Conservation (phyloP, 1,140 invertebrate genomes). For the Aplysia californica region DNA sequence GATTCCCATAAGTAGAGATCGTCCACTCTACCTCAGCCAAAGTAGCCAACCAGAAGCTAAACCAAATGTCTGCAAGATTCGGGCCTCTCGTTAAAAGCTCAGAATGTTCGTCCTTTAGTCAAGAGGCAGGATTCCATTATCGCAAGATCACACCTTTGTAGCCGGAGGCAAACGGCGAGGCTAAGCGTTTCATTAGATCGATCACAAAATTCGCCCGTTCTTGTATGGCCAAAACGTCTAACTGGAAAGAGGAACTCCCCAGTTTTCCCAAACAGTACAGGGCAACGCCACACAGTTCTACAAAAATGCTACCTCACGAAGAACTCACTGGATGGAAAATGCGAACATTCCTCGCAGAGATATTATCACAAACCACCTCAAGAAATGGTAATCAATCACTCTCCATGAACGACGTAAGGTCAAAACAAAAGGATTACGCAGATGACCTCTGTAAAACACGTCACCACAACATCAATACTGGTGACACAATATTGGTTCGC, state of each 20-base stretch:
- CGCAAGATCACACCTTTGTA: slow-evolving; percentile 33
- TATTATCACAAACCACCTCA: slow-evolving; percentile 26
- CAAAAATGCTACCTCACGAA: slow-evolving; percentile 30
- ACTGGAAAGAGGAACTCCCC: slow-evolving; percentile 30
- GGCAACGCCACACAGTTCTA: slow-evolving; percentile 32
- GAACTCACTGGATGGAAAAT: slow-evolving; percentile 18
- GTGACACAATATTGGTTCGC: slow-evolving; percentile 32
- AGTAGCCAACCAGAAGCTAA: slow-evolving; percentile 30
- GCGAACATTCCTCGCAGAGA: slow-evolving; percentile 11
- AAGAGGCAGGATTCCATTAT: slow-evolving; percentile 36
- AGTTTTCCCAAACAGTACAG: slow-evolving; percentile 35
- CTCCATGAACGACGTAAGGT: not conserved
- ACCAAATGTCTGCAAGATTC: slow-evolving; percentile 33
- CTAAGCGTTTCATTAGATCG: slow-evolving; percentile 35
- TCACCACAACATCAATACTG: not conserved
- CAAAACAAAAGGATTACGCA: not conserved
- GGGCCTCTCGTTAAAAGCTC: slow-evolving; percentile 30
- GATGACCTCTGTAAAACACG: slow-evolving; percentile 17
- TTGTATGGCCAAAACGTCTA: not conserved
- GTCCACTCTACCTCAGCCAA: slow-evolving; percentile 33
- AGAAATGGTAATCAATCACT: slow-evolving; percentile 7
- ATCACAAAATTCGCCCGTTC: slow-evolving; percentile 31
- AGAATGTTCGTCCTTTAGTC: slow-evolving; percentile 41
- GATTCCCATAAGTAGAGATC: slow-evolving; percentile 47
- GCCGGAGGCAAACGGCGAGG: slow-evolving; percentile 34